Evolutionary conservation across 1,140 invertebrate species (phyloP).

Genomic region (Probaryconus sp.): DNA sequence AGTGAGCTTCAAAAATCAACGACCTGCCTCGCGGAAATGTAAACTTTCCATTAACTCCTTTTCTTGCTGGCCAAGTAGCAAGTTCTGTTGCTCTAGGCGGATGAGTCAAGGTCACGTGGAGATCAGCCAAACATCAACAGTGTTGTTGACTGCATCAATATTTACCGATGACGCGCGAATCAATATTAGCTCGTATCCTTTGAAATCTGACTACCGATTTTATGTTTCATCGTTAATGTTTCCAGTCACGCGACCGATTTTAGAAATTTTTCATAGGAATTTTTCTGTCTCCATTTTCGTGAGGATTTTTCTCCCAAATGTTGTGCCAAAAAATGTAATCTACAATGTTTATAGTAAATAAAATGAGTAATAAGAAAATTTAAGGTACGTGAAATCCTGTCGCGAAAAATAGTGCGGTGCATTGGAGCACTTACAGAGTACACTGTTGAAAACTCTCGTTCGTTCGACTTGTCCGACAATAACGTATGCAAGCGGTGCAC

Average conservation of each 20-base stretch:
- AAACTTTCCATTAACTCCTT: conserved; percentile 49
- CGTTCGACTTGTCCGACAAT: conserved; percentile 8
- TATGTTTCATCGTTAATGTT: background rate
- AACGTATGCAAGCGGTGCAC: conserved; percentile 35
- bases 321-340: too few species aligned
- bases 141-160: conserved; percentile 58
- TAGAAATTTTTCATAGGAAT: too few species aligned
- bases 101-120: conserved; percentile 40
- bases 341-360: too few species aligned
- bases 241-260: background rate
- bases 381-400: background rate
- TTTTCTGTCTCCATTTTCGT: too few species aligned
- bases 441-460: too few species aligned
- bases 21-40: conserved; percentile 49
- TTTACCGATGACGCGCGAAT: conserved; percentile 46
- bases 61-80: conserved; percentile 28
- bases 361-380: too few species aligned
- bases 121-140: conserved; percentile 26
- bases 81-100: conserved; percentile 18
- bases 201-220: conserved; percentile 40
- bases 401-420: too few species aligned
- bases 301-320: too few species aligned
- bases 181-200: conserved; percentile 54
- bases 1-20: conserved; percentile 50
- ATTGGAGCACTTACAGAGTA: too few species aligned